Percentiles rank a stretch among this genome's conserved stretches.
These are phyloP conservation scores for Dasysyrphus tricinctus DNA, from an alignment of 2,888 invertebrate genomes.

Conservation along the genomic window DNA sequence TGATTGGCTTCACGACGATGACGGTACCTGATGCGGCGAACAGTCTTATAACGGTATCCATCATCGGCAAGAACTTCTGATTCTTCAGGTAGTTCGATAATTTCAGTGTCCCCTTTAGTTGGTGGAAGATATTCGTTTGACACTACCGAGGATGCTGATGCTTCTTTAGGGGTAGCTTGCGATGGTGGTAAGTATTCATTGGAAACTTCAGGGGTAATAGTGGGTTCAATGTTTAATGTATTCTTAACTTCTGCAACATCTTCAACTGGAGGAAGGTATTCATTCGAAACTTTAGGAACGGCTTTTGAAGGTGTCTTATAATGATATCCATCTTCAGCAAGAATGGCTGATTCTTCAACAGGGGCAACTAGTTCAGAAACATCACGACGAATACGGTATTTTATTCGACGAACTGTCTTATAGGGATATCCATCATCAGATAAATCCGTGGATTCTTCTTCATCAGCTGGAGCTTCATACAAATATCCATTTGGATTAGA, in stretches of 20 bases:
- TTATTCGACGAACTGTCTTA: slow-evolving; percentile 51
- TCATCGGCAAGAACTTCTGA: slow-evolving; percentile 72
- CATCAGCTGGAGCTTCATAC: slow-evolving; percentile 8
- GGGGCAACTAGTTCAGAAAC: slow-evolving; percentile 32
- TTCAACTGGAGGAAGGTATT: slow-evolving; percentile 72
- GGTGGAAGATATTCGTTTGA: slow-evolving; percentile 74
- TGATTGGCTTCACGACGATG: slow-evolving; percentile 40
- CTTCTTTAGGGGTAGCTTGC: not conserved
- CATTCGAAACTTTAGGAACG: slow-evolving; percentile 45
- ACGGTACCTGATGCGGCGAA: slow-evolving; percentile 44
- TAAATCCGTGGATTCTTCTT: slow-evolving; percentile 19
- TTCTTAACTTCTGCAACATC: slow-evolving; percentile 60
- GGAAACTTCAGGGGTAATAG: slow-evolving; percentile 35
- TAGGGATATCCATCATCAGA: slow-evolving; percentile 57
- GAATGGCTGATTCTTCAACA: slow-evolving; percentile 41
- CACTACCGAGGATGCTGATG: not conserved
- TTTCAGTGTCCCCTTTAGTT: slow-evolving; percentile 43
- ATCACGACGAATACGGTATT: slow-evolving; percentile 55
- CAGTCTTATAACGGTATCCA: slow-evolving; percentile 64
- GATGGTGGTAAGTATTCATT: slow-evolving; percentile 79
- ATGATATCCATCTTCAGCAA: slow-evolving; percentile 79
- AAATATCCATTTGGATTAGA: slow-evolving; percentile 28
- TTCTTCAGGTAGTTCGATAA: slow-evolving; percentile 68
- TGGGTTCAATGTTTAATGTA: slow-evolving; percentile 4
- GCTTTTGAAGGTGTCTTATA: slow-evolving; percentile 77